A percentile compares a stretch with the other conserved stretches of the same genome.
phyloP scores from a whole-genome alignment of 2,888 invertebrate genomes.

The Beris chalybata region DNA sequence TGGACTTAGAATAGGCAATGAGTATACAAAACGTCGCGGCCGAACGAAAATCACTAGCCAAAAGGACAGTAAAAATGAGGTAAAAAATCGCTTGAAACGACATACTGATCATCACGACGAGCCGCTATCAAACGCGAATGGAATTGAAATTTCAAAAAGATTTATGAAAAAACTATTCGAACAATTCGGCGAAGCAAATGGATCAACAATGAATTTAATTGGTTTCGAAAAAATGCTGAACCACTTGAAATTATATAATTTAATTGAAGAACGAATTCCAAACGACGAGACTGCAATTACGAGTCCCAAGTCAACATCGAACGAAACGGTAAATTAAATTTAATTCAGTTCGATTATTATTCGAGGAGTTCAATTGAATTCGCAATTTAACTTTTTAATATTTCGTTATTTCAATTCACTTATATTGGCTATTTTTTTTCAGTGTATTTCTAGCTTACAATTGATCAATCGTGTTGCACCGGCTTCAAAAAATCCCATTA shows the following conservation, averaged over 20 bases:
- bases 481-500: slow-evolving; percentile 40
- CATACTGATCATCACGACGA: slow-evolving; percentile 48
- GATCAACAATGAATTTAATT: slow-evolving; percentile 63
- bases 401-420: slow-evolving; percentile 19
- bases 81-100: slow-evolving; percentile 45
- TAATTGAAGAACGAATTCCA: slow-evolving; percentile 44
- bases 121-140: slow-evolving; percentile 41
- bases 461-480: slow-evolving; percentile 44
- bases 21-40: slow-evolving; percentile 33
- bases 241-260: slow-evolving; percentile 61
- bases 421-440: slow-evolving; percentile 43
- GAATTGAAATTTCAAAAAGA: slow-evolving; percentile 59
- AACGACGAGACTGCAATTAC: slow-evolving; percentile 28
- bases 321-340: neutral
- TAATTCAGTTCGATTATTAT: too few species aligned
- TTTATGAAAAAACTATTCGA: slow-evolving; percentile 70
- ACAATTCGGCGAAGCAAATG: slow-evolving; percentile 65
- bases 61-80: slow-evolving; percentile 21
- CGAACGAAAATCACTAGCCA: slow-evolving; percentile 40
- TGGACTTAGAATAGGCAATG: slow-evolving; percentile 44
- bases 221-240: slow-evolving; percentile 71
- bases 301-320: slow-evolving; percentile 5
- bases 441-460: slow-evolving; percentile 60
- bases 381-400: slow-evolving; percentile 15
- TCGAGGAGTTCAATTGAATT: slow-evolving; percentile 55